Percentiles rank a stretch among this genome's conserved stretches.
phyloP scores from a whole-genome alignment of 2,113 vertebrate genomes.

The Pagrus major region DNA sequence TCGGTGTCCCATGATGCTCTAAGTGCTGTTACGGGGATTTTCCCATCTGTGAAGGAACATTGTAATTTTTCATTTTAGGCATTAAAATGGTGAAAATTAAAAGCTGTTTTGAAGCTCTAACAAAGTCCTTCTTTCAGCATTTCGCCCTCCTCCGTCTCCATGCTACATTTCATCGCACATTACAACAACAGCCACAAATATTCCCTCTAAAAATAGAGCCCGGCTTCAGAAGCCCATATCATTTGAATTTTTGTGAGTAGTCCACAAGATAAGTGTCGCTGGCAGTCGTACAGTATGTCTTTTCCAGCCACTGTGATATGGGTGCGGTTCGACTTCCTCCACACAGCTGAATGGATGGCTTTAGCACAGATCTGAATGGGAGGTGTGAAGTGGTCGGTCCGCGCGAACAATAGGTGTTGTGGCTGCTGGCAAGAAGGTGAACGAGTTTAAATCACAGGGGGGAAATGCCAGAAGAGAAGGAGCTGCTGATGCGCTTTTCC shows the following conservation, averaged over 20 bases:
- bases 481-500: neutral
- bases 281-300: slow-evolving; percentile 11
- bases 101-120: neutral
- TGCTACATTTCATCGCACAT: neutral
- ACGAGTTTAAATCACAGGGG: slow-evolving; percentile 25
- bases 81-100: neutral
- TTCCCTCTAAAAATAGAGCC: slow-evolving; percentile 27
- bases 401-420: slow-evolving; percentile 56
- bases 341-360: slow-evolving; percentile 3
- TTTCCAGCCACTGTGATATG: slow-evolving; percentile 32
- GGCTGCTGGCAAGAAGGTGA: slow-evolving; percentile 50
- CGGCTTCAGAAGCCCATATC: slow-evolving; percentile 22
- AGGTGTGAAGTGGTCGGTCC: slow-evolving; percentile 39
- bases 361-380: slow-evolving; percentile 26
- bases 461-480: slow-evolving; percentile 14
- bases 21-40: neutral
- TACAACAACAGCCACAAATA: slow-evolving; percentile 24
- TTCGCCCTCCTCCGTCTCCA: neutral
- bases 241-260: neutral
- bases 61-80: neutral
- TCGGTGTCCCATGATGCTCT: slow-evolving; percentile 4
- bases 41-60: neutral
- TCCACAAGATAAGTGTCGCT: slow-evolving; percentile 15
- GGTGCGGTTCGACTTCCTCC: slow-evolving; percentile 36
- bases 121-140: neutral